A percentile compares a stretch with the other conserved stretches of the same genome.
These are phyloP conservation scores for Montipora capricornis DNA, from an alignment of 64 coral and sea anemone genomes.

Conservation along the genomic window DNA sequence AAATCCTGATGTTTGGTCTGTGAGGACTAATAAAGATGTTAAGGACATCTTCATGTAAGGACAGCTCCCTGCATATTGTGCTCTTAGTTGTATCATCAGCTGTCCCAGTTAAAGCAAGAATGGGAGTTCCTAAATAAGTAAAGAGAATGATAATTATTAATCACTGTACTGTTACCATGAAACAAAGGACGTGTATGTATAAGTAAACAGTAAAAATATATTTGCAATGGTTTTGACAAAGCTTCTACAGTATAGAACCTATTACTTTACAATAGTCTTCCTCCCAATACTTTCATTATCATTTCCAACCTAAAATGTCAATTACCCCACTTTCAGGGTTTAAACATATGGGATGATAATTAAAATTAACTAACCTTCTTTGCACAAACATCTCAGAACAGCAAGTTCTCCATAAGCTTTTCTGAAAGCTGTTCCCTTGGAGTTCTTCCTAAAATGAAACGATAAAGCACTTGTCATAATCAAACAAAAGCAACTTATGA, in stretches of 20 bases:
- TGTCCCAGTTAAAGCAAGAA: slow-evolving; percentile 29
- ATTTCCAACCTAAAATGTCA: no score
- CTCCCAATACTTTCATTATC: not conserved
- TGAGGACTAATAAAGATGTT: slow-evolving; percentile 28
- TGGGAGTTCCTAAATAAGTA: not conserved
- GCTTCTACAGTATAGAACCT: not conserved
- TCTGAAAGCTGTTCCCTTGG: not conserved
- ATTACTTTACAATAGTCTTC: not conserved
- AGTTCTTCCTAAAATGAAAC: no score
- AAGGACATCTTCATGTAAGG: not conserved
- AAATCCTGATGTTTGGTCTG: slow-evolving; percentile 21
- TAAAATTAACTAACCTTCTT: not conserved
- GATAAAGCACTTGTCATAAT: not conserved
- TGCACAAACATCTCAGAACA: not conserved
- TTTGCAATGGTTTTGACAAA: not conserved
- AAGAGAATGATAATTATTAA: not conserved
- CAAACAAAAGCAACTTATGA: slow-evolving; percentile 15
- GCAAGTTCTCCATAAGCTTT: not conserved
- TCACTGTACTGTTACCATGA: not conserved
- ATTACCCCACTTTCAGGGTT: no score
- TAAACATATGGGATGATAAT: no score
- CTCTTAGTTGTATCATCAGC: slow-evolving; percentile 7
- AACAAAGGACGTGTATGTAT: not conserved
- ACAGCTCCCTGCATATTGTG: slow-evolving; percentile 5
- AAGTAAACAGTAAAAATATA: not conserved